Evolutionary conservation across 1,140 invertebrate genomes (phyloP).

Genomic region (Drosophila subpulchrella): DNA sequence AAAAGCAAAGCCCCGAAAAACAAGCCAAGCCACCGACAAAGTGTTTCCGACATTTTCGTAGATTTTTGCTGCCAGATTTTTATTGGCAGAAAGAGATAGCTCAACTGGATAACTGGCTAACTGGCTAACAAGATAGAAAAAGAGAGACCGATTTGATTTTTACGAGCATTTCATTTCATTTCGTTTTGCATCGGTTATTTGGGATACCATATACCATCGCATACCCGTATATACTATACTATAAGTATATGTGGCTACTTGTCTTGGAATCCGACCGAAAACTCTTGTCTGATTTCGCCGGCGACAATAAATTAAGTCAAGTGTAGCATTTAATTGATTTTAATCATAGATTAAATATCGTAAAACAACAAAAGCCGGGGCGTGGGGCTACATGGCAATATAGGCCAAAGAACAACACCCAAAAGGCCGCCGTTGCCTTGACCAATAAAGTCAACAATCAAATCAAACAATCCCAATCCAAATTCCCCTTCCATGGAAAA

Average conservation of each 20-base stretch:
- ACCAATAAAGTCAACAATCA: slow-evolving; percentile 83
- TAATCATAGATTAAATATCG: slow-evolving; percentile 83
- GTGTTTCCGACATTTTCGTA: slow-evolving; percentile 49
- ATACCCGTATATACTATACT: neutral
- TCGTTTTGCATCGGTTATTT: slow-evolving; percentile 27
- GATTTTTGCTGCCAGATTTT: slow-evolving; percentile 67
- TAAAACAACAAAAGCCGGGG: slow-evolving; percentile 57
- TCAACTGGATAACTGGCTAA: neutral
- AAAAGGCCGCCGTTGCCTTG: slow-evolving; percentile 42
- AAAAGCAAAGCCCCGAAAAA: slow-evolving; percentile 17
- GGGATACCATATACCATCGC: neutral
- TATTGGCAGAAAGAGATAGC: slow-evolving; percentile 54
- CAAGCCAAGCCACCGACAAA: slow-evolving; percentile 68
- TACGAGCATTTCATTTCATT: slow-evolving; percentile 65
- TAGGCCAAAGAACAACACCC: slow-evolving; percentile 43
- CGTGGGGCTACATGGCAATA: neutral
- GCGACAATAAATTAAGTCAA: slow-evolving; percentile 82
- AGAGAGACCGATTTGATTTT: slow-evolving; percentile 67
- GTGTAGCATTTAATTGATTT: slow-evolving; percentile 82
- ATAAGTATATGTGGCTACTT: slow-evolving; percentile 56
- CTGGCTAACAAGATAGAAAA: neutral
- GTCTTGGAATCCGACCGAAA: slow-evolving; percentile 33
- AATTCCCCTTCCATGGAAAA: neutral
- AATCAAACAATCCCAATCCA: slow-evolving; percentile 57
- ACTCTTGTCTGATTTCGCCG: slow-evolving; percentile 18